phyloP scores from a whole-genome alignment of 1,140 invertebrate species.

The Euwallacea fornicatus region DNA sequence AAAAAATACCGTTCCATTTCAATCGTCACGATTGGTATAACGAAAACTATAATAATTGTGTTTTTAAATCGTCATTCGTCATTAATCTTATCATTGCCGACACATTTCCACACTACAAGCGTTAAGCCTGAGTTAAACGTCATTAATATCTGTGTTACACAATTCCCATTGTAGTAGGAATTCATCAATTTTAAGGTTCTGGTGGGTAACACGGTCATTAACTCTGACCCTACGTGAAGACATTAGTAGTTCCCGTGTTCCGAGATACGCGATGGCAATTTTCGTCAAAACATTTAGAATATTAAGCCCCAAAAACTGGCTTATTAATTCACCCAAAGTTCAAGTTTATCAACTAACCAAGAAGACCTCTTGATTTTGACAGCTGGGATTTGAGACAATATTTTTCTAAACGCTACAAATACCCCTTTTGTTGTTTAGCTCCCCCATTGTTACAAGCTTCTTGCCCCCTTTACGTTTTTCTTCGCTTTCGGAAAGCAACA shows the following conservation, averaged over 20 bases:
- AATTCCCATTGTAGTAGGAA: not conserved
- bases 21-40: no score
- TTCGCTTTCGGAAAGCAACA: not conserved
- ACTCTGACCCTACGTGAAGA: no score
- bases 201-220: no score
- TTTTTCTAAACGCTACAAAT: slow-evolving; percentile 43
- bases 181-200: not conserved
- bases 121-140: not conserved
- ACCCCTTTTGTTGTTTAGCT: slow-evolving; percentile 33
- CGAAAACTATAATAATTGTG: no score
- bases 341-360: slow-evolving; percentile 22
- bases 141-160: slow-evolving; percentile 6
- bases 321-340: not conserved
- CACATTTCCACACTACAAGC: slow-evolving; percentile 3
- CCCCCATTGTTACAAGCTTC: slow-evolving; percentile 33
- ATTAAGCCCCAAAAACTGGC: no score
- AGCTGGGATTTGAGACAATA: slow-evolving; percentile 31
- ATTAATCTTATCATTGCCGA: not conserved
- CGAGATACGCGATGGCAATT: no score
- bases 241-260: no score
- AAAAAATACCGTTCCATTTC: no score
- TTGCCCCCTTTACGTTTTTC: slow-evolving; percentile 20
- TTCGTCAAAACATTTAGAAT: no score
- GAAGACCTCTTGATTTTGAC: slow-evolving; percentile 29
- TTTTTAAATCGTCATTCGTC: not conserved